phyloP scores from a whole-genome alignment of 2,113 vertebrate genomes.

The Lipophrys pholis region DNA sequence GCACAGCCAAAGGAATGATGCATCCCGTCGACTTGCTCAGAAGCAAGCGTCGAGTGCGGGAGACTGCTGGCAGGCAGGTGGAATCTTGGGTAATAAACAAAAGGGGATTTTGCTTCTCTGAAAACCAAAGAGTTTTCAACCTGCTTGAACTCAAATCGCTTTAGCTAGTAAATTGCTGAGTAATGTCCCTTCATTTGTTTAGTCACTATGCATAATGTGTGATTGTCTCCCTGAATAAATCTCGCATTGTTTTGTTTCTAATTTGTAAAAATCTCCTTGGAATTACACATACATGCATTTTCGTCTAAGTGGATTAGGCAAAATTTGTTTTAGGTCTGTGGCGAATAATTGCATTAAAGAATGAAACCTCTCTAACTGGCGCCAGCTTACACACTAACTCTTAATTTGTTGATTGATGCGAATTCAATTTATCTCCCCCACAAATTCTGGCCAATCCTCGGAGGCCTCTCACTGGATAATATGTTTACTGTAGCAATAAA shows the following conservation, averaged over 20 bases:
- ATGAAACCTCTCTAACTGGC: constrained; percentile 19
- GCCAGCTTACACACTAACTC: constrained; percentile 16
- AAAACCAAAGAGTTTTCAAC: constrained; percentile 36
- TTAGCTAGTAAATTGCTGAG: constrained; percentile 2
- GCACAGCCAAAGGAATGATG: constrained; percentile 37
- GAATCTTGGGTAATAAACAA: constrained; percentile 48
- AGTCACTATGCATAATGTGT: not conserved
- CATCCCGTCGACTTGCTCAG: constrained; percentile 18
- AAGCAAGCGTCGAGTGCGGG: not conserved
- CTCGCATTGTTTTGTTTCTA: constrained; percentile 13
- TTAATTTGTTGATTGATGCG: constrained; percentile 58
- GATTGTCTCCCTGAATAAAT: constrained; percentile 15
- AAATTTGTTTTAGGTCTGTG: constrained; percentile 34
- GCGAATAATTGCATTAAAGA: constrained; percentile 48
- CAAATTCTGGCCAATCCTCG: constrained; percentile 24
- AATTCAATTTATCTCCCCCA: constrained; percentile 44
- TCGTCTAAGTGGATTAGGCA: constrained; percentile 43
- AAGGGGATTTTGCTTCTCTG: constrained; percentile 20
- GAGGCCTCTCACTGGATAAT: constrained; percentile 33
- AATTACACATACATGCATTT: too few species aligned
- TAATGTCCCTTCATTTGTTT: constrained; percentile 40
- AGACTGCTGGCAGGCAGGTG: constrained; percentile 47
- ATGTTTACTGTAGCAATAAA: constrained; percentile 42
- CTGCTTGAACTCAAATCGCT: constrained; percentile 8
- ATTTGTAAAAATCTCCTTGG: not conserved